A percentile compares a stretch with the other conserved stretches of the same genome.
phyloP scores from a whole-genome alignment of 1,140 invertebrate species.

The Amyelois transitella region DNA sequence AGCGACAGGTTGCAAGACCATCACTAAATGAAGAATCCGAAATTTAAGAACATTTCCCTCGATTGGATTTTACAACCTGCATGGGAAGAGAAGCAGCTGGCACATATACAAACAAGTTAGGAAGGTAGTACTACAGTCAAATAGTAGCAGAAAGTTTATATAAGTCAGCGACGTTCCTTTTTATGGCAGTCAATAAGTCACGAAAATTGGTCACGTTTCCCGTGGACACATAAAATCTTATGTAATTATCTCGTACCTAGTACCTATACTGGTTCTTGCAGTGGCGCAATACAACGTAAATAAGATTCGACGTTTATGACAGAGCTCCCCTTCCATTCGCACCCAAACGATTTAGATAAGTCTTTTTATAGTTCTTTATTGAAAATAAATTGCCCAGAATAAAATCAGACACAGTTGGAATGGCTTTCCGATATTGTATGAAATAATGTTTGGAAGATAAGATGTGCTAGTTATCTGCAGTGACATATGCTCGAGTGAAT shows the following conservation, averaged over 20 bases:
- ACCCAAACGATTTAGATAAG: constrained; percentile 69
- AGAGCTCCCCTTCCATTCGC: constrained; percentile 53
- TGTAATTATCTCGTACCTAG: neutral
- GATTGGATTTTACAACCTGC: no score
- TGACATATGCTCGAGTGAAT: constrained; percentile 36
- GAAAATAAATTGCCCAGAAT: constrained; percentile 74
- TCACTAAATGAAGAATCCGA: no score
- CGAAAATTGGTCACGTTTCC: no score
- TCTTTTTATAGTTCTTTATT: constrained; percentile 75
- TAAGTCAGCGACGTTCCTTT: neutral
- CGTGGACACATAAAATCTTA: neutral
- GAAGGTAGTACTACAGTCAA: no score
- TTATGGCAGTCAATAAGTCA: neutral
- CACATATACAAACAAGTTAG: no score
- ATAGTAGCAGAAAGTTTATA: no score
- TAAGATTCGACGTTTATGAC: constrained; percentile 64
- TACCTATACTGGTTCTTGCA: constrained; percentile 33
- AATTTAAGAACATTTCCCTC: no score
- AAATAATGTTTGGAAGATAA: constrained; percentile 68
- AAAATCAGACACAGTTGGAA: constrained; percentile 68
- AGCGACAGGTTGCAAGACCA: no score
- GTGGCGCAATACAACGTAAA: constrained; percentile 53
- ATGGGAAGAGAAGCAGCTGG: no score
- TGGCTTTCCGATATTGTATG: constrained; percentile 73
- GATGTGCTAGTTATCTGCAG: constrained; percentile 51